Conservation (phyloP, 2,113 vertebrate genomes). For the Catagonus wagneri region DNA sequence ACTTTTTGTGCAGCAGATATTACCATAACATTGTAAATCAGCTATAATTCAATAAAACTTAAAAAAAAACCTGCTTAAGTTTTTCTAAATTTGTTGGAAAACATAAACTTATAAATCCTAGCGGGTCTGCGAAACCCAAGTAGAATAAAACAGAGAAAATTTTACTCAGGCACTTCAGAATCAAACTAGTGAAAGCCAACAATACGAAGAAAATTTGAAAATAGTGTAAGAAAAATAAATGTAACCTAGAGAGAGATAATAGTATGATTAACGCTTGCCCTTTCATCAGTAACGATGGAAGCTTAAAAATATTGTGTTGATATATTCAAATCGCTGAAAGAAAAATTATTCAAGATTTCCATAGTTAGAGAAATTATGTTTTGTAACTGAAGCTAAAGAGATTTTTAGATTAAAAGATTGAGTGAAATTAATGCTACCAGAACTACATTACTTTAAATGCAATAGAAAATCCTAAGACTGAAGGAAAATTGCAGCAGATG, state of each 20-base stretch:
- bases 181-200: neutral
- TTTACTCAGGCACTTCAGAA: neutral
- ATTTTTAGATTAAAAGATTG: constrained; percentile 10
- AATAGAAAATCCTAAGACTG: neutral
- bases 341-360: neutral
- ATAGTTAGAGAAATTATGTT: neutral
- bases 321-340: neutral
- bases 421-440: neutral
- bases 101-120: neutral
- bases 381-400: neutral
- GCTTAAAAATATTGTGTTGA: neutral
- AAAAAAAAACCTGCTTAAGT: neutral
- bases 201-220: neutral
- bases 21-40: too few species aligned
- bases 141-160: neutral
- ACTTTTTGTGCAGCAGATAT: too few species aligned
- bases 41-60: too few species aligned
- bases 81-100: neutral
- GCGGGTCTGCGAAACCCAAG: neutral
- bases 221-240: neutral
- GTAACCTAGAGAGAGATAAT: neutral
- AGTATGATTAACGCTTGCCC: neutral
- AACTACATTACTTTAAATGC: neutral
- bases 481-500: neutral
- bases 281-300: neutral